Percentiles rank a stretch among this genome's conserved stretches.
phyloP scores from a whole-genome alignment of 2,888 invertebrate species.

The Agonum fuliginosum region DNA sequence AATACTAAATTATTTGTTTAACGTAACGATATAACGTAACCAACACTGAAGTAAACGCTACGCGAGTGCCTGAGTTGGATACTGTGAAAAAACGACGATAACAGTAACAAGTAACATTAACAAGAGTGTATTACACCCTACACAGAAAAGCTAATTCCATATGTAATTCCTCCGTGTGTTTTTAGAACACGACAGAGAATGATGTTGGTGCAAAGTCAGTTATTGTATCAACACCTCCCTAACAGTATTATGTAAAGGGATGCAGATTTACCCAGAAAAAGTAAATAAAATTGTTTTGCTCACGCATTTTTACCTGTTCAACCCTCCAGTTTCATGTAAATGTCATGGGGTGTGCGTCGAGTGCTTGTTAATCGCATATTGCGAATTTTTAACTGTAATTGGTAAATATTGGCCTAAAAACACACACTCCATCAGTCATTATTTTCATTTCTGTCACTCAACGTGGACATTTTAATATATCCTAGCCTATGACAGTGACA shows the following conservation, averaged over 20 bases:
- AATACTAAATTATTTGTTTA: too few species aligned
- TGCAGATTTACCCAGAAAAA: constrained; percentile 10
- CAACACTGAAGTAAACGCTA: too few species aligned
- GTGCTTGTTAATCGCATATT: constrained; percentile 9
- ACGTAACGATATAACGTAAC: too few species aligned
- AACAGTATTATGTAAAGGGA: constrained; percentile 29
- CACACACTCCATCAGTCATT: constrained; percentile 6
- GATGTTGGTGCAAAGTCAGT: constrained; percentile 12
- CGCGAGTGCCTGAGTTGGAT: too few species aligned
- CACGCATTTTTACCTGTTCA: not conserved
- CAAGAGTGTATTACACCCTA: not conserved
- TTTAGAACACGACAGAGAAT: not conserved
- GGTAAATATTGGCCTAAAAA: constrained; percentile 13
- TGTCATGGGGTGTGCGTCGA: not conserved
- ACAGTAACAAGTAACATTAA: too few species aligned
- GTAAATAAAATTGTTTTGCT: constrained; percentile 30
- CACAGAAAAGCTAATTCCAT: not conserved
- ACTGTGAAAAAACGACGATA: not conserved
- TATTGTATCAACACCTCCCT: constrained; percentile 33
- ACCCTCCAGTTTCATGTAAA: constrained; percentile 1
- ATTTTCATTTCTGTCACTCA: not conserved
- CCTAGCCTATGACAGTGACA: too few species aligned
- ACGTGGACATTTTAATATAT: too few species aligned
- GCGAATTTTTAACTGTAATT: constrained; percentile 28
- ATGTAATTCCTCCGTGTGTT: not conserved